These are phyloP conservation scores for Orthosia cruda DNA, from an alignment of 2,888 invertebrate genomes.

Conservation along the genomic window DNA sequence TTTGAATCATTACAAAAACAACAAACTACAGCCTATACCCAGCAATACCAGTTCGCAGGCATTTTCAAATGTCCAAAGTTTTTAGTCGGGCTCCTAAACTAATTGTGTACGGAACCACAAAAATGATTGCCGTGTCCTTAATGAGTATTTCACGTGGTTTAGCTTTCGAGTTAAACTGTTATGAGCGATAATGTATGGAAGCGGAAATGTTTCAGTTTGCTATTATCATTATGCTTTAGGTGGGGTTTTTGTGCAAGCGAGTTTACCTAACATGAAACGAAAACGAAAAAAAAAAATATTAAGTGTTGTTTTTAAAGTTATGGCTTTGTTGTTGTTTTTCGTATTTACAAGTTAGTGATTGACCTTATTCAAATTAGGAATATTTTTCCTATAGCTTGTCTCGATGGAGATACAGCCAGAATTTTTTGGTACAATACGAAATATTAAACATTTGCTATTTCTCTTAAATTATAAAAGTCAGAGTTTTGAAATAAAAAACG, in stretches of 20 bases:
- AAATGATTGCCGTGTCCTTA: no score
- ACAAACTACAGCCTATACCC: not conserved
- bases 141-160: slow-evolving; percentile 67
- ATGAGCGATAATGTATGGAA: slow-evolving; percentile 42
- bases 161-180: slow-evolving; percentile 59
- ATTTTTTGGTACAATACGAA: no score
- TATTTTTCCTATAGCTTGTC: no score
- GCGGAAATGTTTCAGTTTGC: slow-evolving; percentile 66
- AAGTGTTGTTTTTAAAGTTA: no score
- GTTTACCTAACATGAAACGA: not conserved
- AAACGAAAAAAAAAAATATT: no score
- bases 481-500: no score
- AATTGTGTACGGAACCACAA: slow-evolving; percentile 46
- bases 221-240: slow-evolving; percentile 30
- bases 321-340: no score
- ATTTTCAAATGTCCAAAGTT: slow-evolving; percentile 37
- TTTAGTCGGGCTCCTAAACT: slow-evolving; percentile 28
- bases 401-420: no score
- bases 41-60: not conserved
- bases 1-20: slow-evolving; percentile 6
- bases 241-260: not conserved
- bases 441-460: no score
- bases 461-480: no score
- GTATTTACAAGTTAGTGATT: no score
- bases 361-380: no score